Conservation (phyloP, 2,888 invertebrate genomes). For the Oxystoma pomonae region DNA sequence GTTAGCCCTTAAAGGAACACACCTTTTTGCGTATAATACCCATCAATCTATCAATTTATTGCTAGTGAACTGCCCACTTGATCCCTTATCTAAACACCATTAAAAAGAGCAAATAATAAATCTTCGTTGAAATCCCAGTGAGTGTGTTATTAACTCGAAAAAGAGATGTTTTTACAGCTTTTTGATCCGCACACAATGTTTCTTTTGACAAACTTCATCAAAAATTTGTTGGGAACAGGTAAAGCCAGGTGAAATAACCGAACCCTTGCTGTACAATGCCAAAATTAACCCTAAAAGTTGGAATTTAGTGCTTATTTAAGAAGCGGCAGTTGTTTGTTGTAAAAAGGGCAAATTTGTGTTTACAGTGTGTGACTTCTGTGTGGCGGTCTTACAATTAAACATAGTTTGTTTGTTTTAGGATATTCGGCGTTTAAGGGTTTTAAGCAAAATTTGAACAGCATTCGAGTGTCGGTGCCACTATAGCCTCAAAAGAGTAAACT, state of each 20-base stretch:
- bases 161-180: slow-evolving; percentile 40
- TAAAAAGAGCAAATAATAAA: slow-evolving; percentile 15
- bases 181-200: slow-evolving; percentile 6
- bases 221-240: background rate
- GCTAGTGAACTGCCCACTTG: slow-evolving; percentile 10
- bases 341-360: background rate
- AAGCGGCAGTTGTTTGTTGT: background rate
- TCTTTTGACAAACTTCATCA: background rate
- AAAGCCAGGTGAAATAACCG: background rate
- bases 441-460: background rate
- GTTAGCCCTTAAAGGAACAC: too few species aligned
- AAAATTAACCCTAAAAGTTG: background rate
- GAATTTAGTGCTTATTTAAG: background rate
- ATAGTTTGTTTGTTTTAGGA: background rate
- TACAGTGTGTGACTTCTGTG: background rate
- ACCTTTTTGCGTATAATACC: too few species aligned
- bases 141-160: slow-evolving; percentile 34
- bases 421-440: background rate
- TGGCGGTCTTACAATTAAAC: background rate
- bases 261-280: background rate
- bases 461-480: too few species aligned
- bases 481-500: too few species aligned
- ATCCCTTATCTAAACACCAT: slow-evolving; percentile 12
- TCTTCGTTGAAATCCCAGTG: slow-evolving; percentile 32
- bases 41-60: too few species aligned